phyloP scores from a whole-genome alignment of 1,140 invertebrate species.

The Choristoneura fumiferana region DNA sequence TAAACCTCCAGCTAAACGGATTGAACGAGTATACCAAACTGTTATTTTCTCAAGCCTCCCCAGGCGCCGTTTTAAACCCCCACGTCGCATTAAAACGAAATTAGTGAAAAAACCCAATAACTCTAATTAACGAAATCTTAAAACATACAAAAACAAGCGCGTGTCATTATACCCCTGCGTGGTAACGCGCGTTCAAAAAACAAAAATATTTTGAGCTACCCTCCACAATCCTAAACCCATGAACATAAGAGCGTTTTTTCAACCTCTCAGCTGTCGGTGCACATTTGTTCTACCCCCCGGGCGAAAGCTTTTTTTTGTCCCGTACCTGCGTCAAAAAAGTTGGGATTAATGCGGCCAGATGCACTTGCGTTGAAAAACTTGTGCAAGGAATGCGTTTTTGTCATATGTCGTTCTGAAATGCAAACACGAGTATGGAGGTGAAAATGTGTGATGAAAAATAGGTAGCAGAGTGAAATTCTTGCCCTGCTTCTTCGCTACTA shows the following conservation, averaged over 20 bases:
- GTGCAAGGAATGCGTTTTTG: conserved; percentile 2
- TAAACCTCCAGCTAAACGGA: too few relatives aligned
- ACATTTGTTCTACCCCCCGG: conserved; percentile 6
- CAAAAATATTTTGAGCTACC: neutral
- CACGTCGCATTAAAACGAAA: conserved; percentile 5
- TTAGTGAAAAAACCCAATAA: conserved; percentile 18
- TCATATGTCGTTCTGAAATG: conserved; percentile 1
- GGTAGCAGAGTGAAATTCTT: too few relatives aligned
- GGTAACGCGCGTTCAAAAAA: conserved; percentile 1
- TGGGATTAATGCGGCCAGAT: conserved; percentile 10
- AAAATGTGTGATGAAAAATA: conserved; percentile 7
- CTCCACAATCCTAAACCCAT: neutral
- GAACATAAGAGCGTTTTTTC: neutral
- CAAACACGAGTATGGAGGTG: neutral
- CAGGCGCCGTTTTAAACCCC: conserved; percentile 8
- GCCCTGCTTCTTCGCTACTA: too few relatives aligned
- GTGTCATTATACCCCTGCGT: conserved; percentile 15
- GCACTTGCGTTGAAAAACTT: conserved; percentile 8
- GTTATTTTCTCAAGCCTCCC: too few relatives aligned
- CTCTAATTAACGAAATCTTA: conserved; percentile 11
- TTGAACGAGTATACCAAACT: too few relatives aligned
- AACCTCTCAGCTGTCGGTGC: neutral
- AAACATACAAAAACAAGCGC: conserved; percentile 11
- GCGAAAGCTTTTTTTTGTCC: conserved; percentile 8
- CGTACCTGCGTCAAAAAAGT: conserved; percentile 14